Conservation (phyloP, 2,888 invertebrate genomes). For the Plusia festucae region DNA sequence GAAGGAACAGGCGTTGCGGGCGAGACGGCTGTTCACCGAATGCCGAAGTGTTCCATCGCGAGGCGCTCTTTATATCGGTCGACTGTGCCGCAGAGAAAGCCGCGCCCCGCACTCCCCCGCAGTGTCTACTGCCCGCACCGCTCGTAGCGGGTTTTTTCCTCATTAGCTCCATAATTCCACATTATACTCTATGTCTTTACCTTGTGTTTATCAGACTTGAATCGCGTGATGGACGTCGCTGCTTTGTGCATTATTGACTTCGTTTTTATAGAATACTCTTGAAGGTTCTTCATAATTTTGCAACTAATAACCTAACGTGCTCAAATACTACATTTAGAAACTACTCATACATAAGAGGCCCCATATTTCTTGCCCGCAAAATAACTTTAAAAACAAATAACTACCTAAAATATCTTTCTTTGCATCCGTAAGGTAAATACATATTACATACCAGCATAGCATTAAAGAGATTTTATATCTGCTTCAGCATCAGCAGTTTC, state of each 20-base stretch:
- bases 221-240: slow-evolving; percentile 75
- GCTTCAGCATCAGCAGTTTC: slow-evolving; percentile 18
- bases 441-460: too few species aligned
- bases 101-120: slow-evolving; percentile 83
- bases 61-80: slow-evolving; percentile 87
- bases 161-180: slow-evolving; percentile 85
- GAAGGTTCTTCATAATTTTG: slow-evolving; percentile 28
- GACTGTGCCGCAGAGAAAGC: slow-evolving; percentile 86
- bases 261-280: slow-evolving; percentile 50
- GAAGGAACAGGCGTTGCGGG: slow-evolving; percentile 81
- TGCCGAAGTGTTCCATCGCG: slow-evolving; percentile 87
- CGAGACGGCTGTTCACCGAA: slow-evolving; percentile 89
- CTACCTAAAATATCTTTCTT: background rate
- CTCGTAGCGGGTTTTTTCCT: slow-evolving; percentile 88
- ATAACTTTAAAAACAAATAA: background rate
- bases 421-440: background rate
- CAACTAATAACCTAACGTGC: slow-evolving; percentile 22
- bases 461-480: background rate
- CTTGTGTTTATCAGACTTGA: slow-evolving; percentile 83
- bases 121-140: slow-evolving; percentile 75
- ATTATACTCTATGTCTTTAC: slow-evolving; percentile 77
- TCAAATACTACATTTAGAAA: slow-evolving; percentile 19
- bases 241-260: slow-evolving; percentile 64
- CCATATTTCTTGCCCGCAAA: background rate
- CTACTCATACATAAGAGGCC: slow-evolving; percentile 15